Evolutionary conservation across 53 echinoderm and acorn worm species (phyloP), one percentile per base, ranked within the genome.

Genomic region (Apostichopus leukothele): DNA sequence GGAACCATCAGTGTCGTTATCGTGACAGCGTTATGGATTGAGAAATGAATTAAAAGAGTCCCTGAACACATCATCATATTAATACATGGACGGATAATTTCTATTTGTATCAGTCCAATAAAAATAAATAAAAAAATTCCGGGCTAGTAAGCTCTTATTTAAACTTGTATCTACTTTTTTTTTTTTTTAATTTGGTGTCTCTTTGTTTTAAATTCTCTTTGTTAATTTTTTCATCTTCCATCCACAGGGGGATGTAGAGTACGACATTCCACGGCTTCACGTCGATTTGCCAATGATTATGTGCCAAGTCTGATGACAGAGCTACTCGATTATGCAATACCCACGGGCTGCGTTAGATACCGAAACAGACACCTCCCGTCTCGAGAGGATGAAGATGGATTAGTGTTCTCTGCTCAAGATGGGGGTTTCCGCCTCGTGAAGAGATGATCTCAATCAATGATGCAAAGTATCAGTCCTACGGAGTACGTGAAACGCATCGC

Each of bases 191-290:
- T 57, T 57, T 57, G 10, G 8, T 57, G 6, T 57, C 0, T 57
- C 57, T 9, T 57, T 57, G 7, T 9, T 57, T 57, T 5, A 57
- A 57, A 57, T 57, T 9, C 10, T 57, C 10, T 71, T 18, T 19
- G 2, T 39, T 39, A n/a, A n/a, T n/a, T 39, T 39, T 39, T 39
- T 39, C 39, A 39, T 18, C 18, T 6, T 16, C 18, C 20, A 19
- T 71, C 18, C 20, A 39, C 94, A 96, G 97, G 97, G 94, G 78
- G 97, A 95, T 77, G 91, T 96, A 67, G 86, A 91, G n/a, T 90
- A 92, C 52, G 94, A 96, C 77, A 91, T 91, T 77, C 97, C 97
- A 1, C 93, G 93, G 83, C 89, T 96, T 75, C 95, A 93, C 20
- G 90, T 86, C 26, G 95, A 96, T 21, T n/a, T n/a, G n/a, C 97